These are phyloP conservation scores for Diabrotica virgifera DNA, from an alignment of 1,140 invertebrate genomes.

Conservation along the genomic window DNA sequence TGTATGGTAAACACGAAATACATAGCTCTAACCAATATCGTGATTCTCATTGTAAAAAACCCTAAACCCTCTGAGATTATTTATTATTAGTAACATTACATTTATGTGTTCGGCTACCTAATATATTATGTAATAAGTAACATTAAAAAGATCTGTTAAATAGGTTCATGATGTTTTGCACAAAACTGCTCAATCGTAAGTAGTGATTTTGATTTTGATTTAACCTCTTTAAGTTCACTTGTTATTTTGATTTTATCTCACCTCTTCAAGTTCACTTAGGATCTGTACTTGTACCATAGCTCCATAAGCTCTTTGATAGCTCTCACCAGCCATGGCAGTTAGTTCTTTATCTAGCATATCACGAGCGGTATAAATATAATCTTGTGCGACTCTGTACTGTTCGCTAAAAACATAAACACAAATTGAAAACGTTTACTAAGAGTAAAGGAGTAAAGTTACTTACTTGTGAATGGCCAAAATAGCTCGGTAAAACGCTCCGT, in stretches of 20 bases:
- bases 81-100: too few species aligned
- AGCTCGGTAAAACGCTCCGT: constrained; percentile 93
- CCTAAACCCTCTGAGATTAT: too few species aligned
- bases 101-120: too few species aligned
- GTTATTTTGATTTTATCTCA: too few species aligned
- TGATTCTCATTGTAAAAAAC: too few species aligned
- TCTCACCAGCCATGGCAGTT: constrained; percentile 96
- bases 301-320: constrained; percentile 96
- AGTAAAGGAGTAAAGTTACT: not conserved
- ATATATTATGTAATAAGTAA: too few species aligned
- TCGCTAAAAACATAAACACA: constrained; percentile 44
- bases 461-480: constrained; percentile 86
- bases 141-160: too few species aligned
- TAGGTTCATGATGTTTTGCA: too few species aligned
- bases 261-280: constrained; percentile 95
- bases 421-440: not conserved
- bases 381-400: constrained; percentile 66
- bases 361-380: constrained; percentile 84
- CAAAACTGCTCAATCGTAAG: too few species aligned
- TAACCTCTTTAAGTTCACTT: constrained; percentile 95
- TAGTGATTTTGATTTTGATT: constrained; percentile 44
- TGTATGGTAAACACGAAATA: too few species aligned
- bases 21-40: too few species aligned
- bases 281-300: constrained; percentile 98
- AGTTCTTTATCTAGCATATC: constrained; percentile 95